Conservation (phyloP, 2,888 invertebrate species). For the Cephalotes varians region DNA sequence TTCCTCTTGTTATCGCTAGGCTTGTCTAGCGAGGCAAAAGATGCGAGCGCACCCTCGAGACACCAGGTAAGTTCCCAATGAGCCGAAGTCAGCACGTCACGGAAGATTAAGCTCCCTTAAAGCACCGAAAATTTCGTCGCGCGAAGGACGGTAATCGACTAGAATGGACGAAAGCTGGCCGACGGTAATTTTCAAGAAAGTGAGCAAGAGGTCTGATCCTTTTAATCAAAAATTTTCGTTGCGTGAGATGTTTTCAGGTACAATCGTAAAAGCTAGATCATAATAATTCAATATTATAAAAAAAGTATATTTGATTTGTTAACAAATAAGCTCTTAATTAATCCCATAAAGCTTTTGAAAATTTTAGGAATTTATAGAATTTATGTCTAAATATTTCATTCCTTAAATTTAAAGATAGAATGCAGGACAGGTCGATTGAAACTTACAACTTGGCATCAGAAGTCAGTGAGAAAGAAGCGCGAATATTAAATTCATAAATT, state of each 20-base stretch:
- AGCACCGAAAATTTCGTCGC: constrained; percentile 45
- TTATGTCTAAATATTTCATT: neutral
- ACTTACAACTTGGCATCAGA: constrained; percentile 25
- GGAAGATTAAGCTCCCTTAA: constrained; percentile 77
- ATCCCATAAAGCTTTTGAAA: neutral
- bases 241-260: neutral
- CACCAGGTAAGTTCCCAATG: constrained; percentile 68
- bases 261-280: neutral
- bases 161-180: constrained; percentile 13
- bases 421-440: neutral
- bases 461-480: constrained; percentile 41
- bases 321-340: neutral
- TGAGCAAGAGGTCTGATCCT: neutral
- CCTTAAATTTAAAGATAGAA: neutral
- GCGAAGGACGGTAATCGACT: constrained; percentile 46
- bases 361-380: neutral
- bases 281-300: neutral
- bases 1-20: constrained; percentile 72
- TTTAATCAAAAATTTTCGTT: constrained; percentile 17
- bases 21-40: constrained; percentile 64
- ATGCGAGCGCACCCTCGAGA: constrained; percentile 73
- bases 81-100: constrained; percentile 79
- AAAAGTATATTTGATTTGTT: neutral
- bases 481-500: constrained; percentile 74
- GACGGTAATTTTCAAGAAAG: neutral